phyloP scores from a whole-genome alignment of 2,113 vertebrate species.

The Chaenocephalus aceratus region DNA sequence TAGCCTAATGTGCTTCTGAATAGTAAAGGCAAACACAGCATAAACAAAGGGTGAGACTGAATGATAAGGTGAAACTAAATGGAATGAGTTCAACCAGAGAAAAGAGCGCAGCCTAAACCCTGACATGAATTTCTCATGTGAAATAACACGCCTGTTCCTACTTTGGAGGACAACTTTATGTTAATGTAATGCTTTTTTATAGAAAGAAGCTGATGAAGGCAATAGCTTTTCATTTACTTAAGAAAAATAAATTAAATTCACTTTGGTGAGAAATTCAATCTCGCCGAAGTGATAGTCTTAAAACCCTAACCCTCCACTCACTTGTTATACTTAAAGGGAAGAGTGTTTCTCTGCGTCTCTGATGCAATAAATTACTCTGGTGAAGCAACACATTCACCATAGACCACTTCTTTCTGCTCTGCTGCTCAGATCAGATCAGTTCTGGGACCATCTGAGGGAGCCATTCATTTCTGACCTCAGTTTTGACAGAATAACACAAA shows the following conservation, averaged over 20 bases:
- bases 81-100: neutral
- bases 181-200: neutral
- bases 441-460: slow-evolving; percentile 27
- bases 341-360: slow-evolving; percentile 34
- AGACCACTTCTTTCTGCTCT: slow-evolving; percentile 41
- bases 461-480: slow-evolving; percentile 47
- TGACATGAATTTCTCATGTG: neutral
- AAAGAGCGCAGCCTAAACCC: neutral
- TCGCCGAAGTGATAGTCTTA: neutral
- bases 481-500: slow-evolving; percentile 46
- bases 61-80: neutral
- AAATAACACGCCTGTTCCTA: neutral
- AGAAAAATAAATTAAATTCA: neutral
- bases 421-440: slow-evolving; percentile 50
- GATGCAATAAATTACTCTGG: slow-evolving; percentile 52
- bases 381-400: slow-evolving; percentile 25
- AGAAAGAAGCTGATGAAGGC: neutral
- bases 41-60: neutral
- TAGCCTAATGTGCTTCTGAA: neutral
- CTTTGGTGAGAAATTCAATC: neutral
- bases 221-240: neutral
- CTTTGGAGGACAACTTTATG: neutral
- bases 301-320: neutral
- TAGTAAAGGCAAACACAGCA: neutral
- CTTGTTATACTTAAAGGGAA: slow-evolving; percentile 19